Evolutionary conservation across 2,888 invertebrate species (phyloP).

Genomic region (Chrysomela aeneicollis): DNA sequence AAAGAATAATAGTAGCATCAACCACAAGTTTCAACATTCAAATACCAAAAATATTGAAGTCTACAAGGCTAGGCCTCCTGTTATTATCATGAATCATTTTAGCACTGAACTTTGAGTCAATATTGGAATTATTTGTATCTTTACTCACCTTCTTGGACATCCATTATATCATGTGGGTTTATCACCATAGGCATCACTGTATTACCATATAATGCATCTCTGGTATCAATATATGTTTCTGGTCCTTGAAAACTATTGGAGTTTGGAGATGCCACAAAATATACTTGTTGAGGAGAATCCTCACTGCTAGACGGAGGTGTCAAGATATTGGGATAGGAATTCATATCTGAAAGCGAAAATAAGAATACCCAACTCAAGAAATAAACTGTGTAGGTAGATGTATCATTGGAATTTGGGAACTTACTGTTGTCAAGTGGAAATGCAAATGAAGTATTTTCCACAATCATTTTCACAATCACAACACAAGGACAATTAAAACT

Average conservation of each 20-base stretch:
- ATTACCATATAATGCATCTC: neutral
- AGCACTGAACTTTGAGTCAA: too few species aligned
- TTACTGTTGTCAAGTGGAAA: constrained; percentile 30
- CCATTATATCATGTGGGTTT: neutral
- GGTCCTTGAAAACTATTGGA: constrained; percentile 42
- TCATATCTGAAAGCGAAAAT: constrained; percentile 44
- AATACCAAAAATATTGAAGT: too few species aligned
- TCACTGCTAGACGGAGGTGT: constrained; percentile 56
- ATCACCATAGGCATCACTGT: neutral
- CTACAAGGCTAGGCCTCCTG: too few species aligned
- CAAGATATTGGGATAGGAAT: constrained; percentile 49
- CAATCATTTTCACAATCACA: constrained; percentile 15
- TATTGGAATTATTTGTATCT: neutral
- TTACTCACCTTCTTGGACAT: neutral
- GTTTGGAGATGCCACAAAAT: constrained; percentile 46
- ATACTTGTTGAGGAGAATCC: constrained; percentile 52
- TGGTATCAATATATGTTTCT: constrained; percentile 17
- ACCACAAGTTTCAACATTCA: too few species aligned
- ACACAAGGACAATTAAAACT: neutral
- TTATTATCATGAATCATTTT: too few species aligned
- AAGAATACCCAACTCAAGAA: too few species aligned
- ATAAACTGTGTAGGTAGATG: too few species aligned
- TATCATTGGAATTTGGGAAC: constrained; percentile 12
- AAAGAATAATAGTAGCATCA: too few species aligned
- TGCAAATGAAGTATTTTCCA: constrained; percentile 16